Conservation (phyloP, 2,888 invertebrate genomes). For the Trichacis sp. region DNA sequence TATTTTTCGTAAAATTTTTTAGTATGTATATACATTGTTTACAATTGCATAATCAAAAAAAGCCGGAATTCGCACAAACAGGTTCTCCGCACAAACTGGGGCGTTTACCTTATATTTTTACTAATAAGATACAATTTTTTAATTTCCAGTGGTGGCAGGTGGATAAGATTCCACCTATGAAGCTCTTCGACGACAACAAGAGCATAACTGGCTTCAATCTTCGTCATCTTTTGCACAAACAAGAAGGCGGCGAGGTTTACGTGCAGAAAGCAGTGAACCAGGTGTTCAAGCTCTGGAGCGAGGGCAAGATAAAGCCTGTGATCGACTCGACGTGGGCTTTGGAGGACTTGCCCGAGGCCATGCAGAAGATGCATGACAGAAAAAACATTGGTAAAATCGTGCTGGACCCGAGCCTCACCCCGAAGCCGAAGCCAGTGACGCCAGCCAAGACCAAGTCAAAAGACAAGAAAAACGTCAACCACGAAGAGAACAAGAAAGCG, state of each 20-base stretch:
- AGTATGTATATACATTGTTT: too few species aligned
- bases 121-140: constrained; percentile 10
- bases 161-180: constrained; percentile 89
- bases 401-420: constrained; percentile 83
- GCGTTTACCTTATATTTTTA: too few species aligned
- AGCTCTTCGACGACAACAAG: constrained; percentile 91
- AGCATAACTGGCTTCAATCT: constrained; percentile 85
- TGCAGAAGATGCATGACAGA: constrained; percentile 93
- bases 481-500: constrained; percentile 76
- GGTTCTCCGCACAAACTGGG: too few species aligned
- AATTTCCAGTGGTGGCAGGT: constrained; percentile 88
- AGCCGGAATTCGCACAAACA: too few species aligned
- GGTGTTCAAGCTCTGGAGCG: constrained; percentile 81
- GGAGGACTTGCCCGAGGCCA: constrained; percentile 89
- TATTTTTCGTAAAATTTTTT: too few species aligned
- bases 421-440: constrained; percentile 83
- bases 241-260: constrained; percentile 79
- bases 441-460: constrained; percentile 81
- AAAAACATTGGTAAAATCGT: constrained; percentile 91
- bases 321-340: constrained; percentile 90
- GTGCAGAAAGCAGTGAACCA: constrained; percentile 79
- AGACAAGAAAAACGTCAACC: constrained; percentile 79
- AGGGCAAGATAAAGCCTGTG: constrained; percentile 84
- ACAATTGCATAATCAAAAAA: too few species aligned
- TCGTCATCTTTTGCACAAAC: constrained; percentile 84